Evolutionary conservation across 2,797 vertebrate genomes (phyloP).

Genomic region (Anniella stebbinsi): DNA sequence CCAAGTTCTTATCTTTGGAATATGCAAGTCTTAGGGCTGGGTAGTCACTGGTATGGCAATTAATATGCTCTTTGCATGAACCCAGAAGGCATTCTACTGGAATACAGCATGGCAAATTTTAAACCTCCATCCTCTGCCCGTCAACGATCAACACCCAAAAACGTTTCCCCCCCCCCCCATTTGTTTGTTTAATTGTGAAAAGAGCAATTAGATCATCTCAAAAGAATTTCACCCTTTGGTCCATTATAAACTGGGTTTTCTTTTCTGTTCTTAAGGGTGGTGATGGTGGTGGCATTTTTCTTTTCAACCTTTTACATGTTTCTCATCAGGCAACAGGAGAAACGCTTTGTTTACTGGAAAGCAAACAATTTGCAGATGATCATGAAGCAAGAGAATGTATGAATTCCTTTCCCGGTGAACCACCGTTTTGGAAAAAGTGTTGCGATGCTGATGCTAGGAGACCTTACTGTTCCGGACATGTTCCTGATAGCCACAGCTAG

Average conservation of each 20-base stretch:
- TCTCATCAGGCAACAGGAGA: neutral
- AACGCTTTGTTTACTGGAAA: neutral
- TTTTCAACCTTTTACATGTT: neutral
- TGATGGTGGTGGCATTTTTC: neutral
- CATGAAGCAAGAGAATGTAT: neutral
- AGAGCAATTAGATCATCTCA: neutral
- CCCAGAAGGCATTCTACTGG: neutral
- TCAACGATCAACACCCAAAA: neutral
- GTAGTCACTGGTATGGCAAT: neutral
- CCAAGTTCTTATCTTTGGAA: neutral
- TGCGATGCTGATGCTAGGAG: neutral
- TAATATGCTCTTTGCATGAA: neutral
- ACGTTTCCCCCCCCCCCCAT: no score
- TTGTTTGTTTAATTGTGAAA: neutral
- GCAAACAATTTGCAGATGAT: constrained; percentile 3
- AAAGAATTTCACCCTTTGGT: neutral
- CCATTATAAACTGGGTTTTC: neutral
- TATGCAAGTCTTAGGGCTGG: neutral
- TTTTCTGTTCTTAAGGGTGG: neutral
- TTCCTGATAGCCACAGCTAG: neutral
- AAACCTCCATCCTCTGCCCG: neutral
- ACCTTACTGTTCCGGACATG: neutral
- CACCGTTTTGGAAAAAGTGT: neutral
- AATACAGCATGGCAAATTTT: neutral
- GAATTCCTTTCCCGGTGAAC: neutral